These are phyloP conservation scores for Pilophorus perplexus DNA, from an alignment of 2,888 invertebrate genomes.

Conservation along the genomic window DNA sequence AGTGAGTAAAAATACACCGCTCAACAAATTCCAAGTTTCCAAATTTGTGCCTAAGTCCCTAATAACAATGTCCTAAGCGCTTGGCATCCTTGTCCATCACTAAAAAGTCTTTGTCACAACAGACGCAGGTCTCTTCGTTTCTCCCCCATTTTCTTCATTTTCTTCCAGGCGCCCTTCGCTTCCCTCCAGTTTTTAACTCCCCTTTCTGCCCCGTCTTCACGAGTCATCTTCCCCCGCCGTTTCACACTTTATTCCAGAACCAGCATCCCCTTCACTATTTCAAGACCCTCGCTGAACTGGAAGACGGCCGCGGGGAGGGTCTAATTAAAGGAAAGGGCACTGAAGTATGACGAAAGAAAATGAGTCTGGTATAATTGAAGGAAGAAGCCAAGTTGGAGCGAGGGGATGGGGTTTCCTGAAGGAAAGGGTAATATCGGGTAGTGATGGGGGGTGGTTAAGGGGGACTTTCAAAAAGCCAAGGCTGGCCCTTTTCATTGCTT, in stretches of 20 bases:
- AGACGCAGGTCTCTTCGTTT: too few relatives aligned
- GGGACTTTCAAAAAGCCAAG: too few relatives aligned
- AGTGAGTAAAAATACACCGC: too few relatives aligned
- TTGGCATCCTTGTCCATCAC: too few relatives aligned
- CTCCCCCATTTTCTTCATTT: constrained; percentile 30
- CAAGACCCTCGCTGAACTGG: constrained; percentile 4
- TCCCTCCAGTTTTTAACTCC: background rate
- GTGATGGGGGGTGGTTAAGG: too few relatives aligned
- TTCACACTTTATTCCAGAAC: constrained; percentile 40
- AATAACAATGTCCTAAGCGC: too few relatives aligned
- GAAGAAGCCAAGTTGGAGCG: constrained; percentile 18
- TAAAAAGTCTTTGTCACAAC: too few relatives aligned
- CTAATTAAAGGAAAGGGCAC: constrained; percentile 44
- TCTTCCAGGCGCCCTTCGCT: constrained; percentile 1
- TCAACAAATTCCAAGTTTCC: too few relatives aligned
- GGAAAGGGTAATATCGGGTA: too few relatives aligned
- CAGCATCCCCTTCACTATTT: constrained; percentile 22
- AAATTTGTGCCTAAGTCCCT: too few relatives aligned
- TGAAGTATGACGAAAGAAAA: constrained; percentile 45
- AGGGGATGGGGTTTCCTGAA: constrained; percentile 1
- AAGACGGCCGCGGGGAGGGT: constrained; percentile 9
- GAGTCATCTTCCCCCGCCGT: constrained; percentile 17
- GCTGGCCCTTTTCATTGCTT: too few relatives aligned
- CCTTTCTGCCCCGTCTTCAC: background rate
- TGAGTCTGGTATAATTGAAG: constrained; percentile 32